Base-by-base conservation (phyloP, 2,888 invertebrate genomes). In the Sialis fuliginosa region DNA sequence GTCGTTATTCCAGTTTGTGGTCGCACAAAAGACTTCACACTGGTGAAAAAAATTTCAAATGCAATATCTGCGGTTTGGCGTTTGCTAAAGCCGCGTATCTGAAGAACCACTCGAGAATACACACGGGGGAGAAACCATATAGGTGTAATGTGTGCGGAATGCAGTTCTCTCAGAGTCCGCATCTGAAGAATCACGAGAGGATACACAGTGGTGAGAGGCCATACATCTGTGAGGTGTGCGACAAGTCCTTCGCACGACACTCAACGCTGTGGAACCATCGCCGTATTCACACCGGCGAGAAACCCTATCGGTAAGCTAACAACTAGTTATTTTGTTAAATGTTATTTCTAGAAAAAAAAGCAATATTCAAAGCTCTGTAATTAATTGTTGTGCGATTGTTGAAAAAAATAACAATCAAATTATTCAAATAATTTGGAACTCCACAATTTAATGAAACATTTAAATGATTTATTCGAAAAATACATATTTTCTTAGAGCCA, bases 41-140 rank as follows among this genome's bases (percentile, higher is more conserved):
- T 9, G 87, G 76, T 40, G 75, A 76, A 55, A 89, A 89, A 64
- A 88, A 88, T 59, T 88, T 87, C 65, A 88, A 88, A 66, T 89
- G 88, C 65, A 81, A 82, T 53, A 84, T 87, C 50, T 89, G 88
- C 64, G 87, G 88, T 10, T 71, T 88, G 60, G 86, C 87, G 35
- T 89, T 89, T 62, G 88, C 88, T 48, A 88, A 88, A 64, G 87
- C 87, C 48, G 88, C 88, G n/a, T 88, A 88, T 67, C 69, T 89
- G 53, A 88, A 89, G 62, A 89, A 89, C 61, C 88, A 89, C 62
- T 84, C 85, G 44, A 74, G 88, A 54, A 88, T 89, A 57, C 88
- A 89, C 55, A 88, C 87, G 1, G 54, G 55, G 61, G 66, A 60
- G 57, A 59, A 54, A 49, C 53, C 53, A 45, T 54, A 55, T 46